Conservation (phyloP, 2,797 vertebrate genomes). For the Melanotaenia maccullochi region DNA sequence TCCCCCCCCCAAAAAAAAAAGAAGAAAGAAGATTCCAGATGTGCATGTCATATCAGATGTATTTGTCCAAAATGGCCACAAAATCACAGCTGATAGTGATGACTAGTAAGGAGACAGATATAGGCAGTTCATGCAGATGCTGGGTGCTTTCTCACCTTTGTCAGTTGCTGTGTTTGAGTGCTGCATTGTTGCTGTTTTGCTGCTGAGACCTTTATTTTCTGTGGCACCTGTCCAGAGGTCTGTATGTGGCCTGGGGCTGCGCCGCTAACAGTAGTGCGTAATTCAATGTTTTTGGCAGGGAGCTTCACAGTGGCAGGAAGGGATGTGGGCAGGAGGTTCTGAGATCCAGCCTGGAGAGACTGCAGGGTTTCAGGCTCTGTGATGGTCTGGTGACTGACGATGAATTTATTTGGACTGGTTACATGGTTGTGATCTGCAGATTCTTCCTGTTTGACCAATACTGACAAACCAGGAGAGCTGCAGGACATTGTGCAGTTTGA, state of each 20-base stretch:
- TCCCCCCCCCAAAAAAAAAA: constrained; percentile 4
- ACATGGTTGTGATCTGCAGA: constrained; percentile 51
- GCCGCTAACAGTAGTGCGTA: constrained; percentile 76
- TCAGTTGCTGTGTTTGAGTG: constrained; percentile 79
- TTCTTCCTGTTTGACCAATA: constrained; percentile 85
- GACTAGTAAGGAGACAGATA: constrained; percentile 18
- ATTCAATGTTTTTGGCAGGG: constrained; percentile 80
- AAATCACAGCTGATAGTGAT: constrained; percentile 27
- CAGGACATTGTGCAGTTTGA: constrained; percentile 60
- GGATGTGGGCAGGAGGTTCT: constrained; percentile 85
- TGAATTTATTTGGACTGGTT: constrained; percentile 56
- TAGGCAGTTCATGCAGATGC: constrained; percentile 7
- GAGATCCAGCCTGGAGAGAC: constrained; percentile 77
- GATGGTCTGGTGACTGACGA: constrained; percentile 76
- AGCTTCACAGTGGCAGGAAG: constrained; percentile 83
- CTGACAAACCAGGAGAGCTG: constrained; percentile 65
- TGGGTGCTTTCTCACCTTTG: constrained; percentile 84
- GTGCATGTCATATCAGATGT: not conserved
- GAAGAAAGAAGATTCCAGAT: constrained; percentile 26
- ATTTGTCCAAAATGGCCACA: constrained; percentile 4
- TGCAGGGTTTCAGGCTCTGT: constrained; percentile 79
- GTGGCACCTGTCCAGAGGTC: constrained; percentile 78
- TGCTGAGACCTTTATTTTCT: constrained; percentile 80
- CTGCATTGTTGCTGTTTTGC: constrained; percentile 79
- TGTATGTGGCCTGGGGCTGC: constrained; percentile 80